These are phyloP conservation scores for Trichogramma pretiosum DNA, from an alignment of 1,140 invertebrate genomes.

Conservation along the genomic window DNA sequence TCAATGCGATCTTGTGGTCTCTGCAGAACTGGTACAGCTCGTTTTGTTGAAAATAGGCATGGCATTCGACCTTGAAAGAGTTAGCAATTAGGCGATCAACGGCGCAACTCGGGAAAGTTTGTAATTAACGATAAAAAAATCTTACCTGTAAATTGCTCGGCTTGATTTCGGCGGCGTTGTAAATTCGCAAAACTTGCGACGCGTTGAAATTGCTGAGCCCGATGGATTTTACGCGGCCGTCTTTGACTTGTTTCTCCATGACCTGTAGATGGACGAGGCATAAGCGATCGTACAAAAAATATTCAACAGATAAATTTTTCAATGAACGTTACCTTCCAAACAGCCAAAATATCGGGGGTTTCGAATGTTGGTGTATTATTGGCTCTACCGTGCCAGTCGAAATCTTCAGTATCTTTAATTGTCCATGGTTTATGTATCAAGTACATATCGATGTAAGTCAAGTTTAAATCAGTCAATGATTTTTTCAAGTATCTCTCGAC, in stretches of 20 bases:
- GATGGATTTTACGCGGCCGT: slow-evolving; percentile 57
- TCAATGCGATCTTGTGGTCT: slow-evolving; percentile 58
- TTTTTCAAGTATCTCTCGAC: slow-evolving; percentile 52
- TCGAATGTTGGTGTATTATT: slow-evolving; percentile 53
- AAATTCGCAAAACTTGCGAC: slow-evolving; percentile 55
- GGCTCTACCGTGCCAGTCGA: slow-evolving; percentile 42
- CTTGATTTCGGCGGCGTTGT: slow-evolving; percentile 54
- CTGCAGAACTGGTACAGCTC: slow-evolving; percentile 66
- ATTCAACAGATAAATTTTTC: too few relatives aligned
- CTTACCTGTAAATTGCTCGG: slow-evolving; percentile 65
- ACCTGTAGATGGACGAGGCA: slow-evolving; percentile 42
- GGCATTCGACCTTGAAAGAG: slow-evolving; percentile 64
- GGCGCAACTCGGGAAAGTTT: too few relatives aligned
- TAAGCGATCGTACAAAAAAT: too few relatives aligned
- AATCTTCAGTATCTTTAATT: slow-evolving; percentile 46
- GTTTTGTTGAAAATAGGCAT: slow-evolving; percentile 74
- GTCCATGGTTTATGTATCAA: slow-evolving; percentile 60
- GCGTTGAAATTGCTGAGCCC: slow-evolving; percentile 75
- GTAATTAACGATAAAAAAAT: slow-evolving; percentile 29
- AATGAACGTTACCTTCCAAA: slow-evolving; percentile 61
- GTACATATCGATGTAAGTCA: slow-evolving; percentile 64
- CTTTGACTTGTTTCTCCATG: slow-evolving; percentile 65
- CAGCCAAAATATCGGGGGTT: slow-evolving; percentile 56
- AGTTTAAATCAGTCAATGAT: slow-evolving; percentile 50
- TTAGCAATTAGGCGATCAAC: neutral